Evolutionary conservation across 2,888 invertebrate genomes (phyloP), one percentile per base, ranked within the genome.

Genomic region (Rosalia funebris): DNA sequence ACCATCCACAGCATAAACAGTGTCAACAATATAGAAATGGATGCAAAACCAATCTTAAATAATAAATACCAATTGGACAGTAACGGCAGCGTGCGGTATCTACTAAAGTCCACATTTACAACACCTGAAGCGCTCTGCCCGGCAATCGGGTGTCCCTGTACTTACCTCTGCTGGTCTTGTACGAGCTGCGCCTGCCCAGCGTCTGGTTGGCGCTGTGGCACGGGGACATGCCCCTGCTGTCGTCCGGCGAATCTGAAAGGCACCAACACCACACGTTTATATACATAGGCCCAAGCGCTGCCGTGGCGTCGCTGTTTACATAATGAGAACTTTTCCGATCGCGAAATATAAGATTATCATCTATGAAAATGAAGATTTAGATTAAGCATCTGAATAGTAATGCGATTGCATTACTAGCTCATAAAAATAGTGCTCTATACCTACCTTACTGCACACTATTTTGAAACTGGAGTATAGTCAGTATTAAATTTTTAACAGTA

Each of bases 111-210:
- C 58, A 63, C 65, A 66, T 63, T 54, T 63, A 63, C 63, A 66
- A 63, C 63, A 62, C 60, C 57, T 48, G 25, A 41, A 57, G 32
- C 57, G n/a, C 20, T 19, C 15, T 14, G 5, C 12, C 39, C 4
- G 1, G 14, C 16, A 2, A 5, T 14, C 10, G 5, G 42, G 12
- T n/a, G 25, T 25, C 25, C 25, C 10, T 12, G 83, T n/a, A n/a
- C 89, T 84, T 82, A 93, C 93, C 93, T 89, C 93, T 84, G 71
- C 92, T 92, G 55, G 91, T 92, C 84, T 93, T 93, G 85, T 93
- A 93, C 39, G 93, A 93, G 82, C 93, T 92, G 74, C 93, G 88
- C 31, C 93, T 87, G 62, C 91, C 93, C 68, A 93, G 85, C 70
- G 89, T 88, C 62, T 84, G 85, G 71, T 84, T 84, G 69, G 83